Conservation (phyloP, 2,113 vertebrate genomes). For the Synchiropus splendidus region DNA sequence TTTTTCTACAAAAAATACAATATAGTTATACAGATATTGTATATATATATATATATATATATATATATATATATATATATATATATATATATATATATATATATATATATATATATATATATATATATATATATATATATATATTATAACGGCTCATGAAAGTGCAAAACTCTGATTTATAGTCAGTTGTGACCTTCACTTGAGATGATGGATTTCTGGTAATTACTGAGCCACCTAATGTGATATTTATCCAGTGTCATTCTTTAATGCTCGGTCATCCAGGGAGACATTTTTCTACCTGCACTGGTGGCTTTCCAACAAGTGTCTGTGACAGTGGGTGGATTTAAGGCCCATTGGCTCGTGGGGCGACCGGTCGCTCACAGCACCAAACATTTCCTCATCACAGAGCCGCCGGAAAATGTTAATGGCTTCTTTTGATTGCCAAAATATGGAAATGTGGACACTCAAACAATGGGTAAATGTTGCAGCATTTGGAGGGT, state of each 20-base stretch:
- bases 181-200: not conserved
- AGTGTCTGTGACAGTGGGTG: conserved; percentile 6
- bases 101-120: too few relatives aligned
- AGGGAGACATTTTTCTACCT: conserved; percentile 23
- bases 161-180: too few relatives aligned
- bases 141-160: too few relatives aligned
- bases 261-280: conserved; percentile 41
- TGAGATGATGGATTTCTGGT: conserved; percentile 20
- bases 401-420: conserved; percentile 29
- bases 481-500: conserved; percentile 15
- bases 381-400: conserved; percentile 34
- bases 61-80: too few relatives aligned
- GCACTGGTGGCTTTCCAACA: conserved; percentile 25
- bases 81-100: too few relatives aligned
- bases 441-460: conserved; percentile 48
- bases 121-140: too few relatives aligned
- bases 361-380: conserved; percentile 25
- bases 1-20: too few relatives aligned
- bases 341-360: conserved; percentile 35
- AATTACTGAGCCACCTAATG: conserved; percentile 28
- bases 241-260: conserved; percentile 36
- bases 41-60: too few relatives aligned
- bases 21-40: too few relatives aligned
- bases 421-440: conserved; percentile 45
- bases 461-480: conserved; percentile 32